Base-by-base conservation (phyloP, 2,888 invertebrate genomes). In the Hydroisotoma schaefferi region DNA sequence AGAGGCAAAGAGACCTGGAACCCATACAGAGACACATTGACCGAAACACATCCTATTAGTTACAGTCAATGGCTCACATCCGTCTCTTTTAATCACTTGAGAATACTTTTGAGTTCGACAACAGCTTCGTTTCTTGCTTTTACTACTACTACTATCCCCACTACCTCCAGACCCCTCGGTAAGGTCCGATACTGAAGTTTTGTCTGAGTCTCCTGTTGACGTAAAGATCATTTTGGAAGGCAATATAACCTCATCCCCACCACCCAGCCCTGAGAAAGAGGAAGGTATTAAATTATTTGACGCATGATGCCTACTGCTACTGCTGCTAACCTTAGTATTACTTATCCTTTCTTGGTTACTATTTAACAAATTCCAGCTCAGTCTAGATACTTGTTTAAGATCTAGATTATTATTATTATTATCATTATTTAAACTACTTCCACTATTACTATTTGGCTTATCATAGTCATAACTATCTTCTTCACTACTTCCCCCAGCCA, bases 41-140 rank as follows among this genome's bases (percentile, higher is more conserved):
- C 71, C 71, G 57, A 67, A 65, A 48, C 71, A 71, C 68, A 71
- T 69, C 60, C 63, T 59, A 55, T 71, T 71, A 3, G 66, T 61
- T 25, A 71, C 61, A 18, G 64, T 69, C 46, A 69, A 40, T 2
- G 71, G 68, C 54, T 71, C 68, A 55, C 71, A 71, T 22, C 71
- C 71, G 26, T 69, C 68, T n/a, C 68, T 44, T 44, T 69, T 69
- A 28, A 71, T 61, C 2, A 69, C 65, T 52, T 71, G 71, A n/a
- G 65, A 65, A 43, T 71, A 71, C 56, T 69, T 71, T 40, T 69
- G 69, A 18, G 69, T 69, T 38, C 68, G 59, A 49, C 71, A 71
- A 38, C 71, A 71, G 51, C 64, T 69, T 27, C 62, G 37, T 44
- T 65, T 65, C 27, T 64, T 64, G 20, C 20, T 40, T 18, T 40